These are phyloP conservation scores for Prionace glauca DNA, from an alignment of 2,797 vertebrate genomes.

Conservation along the genomic window DNA sequence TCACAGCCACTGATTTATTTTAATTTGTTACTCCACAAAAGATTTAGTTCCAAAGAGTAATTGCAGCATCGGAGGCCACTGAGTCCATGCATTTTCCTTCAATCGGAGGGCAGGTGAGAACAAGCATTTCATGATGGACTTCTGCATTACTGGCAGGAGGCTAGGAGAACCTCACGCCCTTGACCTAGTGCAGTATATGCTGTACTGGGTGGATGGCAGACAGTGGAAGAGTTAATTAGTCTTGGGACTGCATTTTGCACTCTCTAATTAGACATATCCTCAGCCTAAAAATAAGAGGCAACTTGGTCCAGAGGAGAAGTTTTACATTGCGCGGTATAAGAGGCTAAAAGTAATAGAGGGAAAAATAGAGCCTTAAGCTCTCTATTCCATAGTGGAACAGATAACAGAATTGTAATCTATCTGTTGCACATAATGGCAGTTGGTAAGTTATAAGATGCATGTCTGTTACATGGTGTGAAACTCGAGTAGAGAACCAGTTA, in stretches of 20 bases:
- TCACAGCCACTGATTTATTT: background rate
- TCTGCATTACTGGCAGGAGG: background rate
- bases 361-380: background rate
- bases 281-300: background rate
- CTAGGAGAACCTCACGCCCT: background rate
- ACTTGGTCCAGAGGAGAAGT: background rate
- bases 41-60: background rate
- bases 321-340: background rate
- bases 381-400: background rate
- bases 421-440: background rate
- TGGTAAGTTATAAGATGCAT: background rate
- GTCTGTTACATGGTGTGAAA: background rate
- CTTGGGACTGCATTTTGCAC: background rate
- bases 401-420: background rate
- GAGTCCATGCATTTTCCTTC: constrained; percentile 19
- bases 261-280: background rate
- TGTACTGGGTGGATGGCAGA: background rate
- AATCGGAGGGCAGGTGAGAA: background rate
- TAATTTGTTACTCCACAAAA: constrained; percentile 20
- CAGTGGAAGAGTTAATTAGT: background rate
- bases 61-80: background rate
- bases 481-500: background rate
- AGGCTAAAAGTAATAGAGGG: background rate
- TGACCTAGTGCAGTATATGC: background rate
- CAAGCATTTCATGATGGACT: background rate